phyloP scores from a whole-genome alignment of 2,113 vertebrate genomes.

The Labeo catla region DNA sequence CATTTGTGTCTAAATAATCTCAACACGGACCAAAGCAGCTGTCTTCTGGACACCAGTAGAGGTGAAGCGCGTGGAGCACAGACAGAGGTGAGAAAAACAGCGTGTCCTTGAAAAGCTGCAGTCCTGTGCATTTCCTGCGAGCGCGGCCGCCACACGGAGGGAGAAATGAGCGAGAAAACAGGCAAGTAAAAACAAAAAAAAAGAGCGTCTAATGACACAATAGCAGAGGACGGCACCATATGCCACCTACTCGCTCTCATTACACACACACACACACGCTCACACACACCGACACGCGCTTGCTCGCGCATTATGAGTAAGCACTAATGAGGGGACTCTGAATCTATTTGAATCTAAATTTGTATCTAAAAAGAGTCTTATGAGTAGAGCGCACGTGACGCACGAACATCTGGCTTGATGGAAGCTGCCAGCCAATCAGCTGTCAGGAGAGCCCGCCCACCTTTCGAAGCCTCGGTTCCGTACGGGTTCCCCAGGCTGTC shows the following conservation, averaged over 20 bases:
- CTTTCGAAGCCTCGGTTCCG: slow-evolving; percentile 92
- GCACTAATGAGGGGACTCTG: slow-evolving; percentile 26
- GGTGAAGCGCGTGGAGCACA: not conserved
- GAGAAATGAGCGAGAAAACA: slow-evolving; percentile 46
- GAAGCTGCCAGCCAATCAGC: not conserved
- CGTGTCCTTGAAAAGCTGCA: slow-evolving; percentile 71
- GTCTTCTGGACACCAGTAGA: slow-evolving; percentile 2
- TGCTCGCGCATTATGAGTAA: not conserved
- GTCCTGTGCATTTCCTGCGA: slow-evolving; percentile 61
- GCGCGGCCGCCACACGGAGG: slow-evolving; percentile 54
- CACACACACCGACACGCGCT: not conserved
- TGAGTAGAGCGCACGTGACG: not conserved
- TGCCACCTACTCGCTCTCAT: slow-evolving; percentile 44
- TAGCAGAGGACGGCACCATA: slow-evolving; percentile 44
- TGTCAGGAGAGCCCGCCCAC: slow-evolving; percentile 66
- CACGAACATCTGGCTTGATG: not conserved
- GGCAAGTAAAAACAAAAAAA: slow-evolving; percentile 47
- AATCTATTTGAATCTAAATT: not conserved
- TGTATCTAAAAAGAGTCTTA: not conserved
- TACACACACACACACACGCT: slow-evolving; percentile 28
- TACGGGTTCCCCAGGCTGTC: slow-evolving; percentile 85
- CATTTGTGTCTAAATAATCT: not conserved
- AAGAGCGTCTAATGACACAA: slow-evolving; percentile 48
- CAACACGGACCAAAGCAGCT: not conserved
- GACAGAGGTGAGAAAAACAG: slow-evolving; percentile 32